phyloP scores from a whole-genome alignment of 1,140 invertebrate genomes.

The Nasonia giraulti region DNA sequence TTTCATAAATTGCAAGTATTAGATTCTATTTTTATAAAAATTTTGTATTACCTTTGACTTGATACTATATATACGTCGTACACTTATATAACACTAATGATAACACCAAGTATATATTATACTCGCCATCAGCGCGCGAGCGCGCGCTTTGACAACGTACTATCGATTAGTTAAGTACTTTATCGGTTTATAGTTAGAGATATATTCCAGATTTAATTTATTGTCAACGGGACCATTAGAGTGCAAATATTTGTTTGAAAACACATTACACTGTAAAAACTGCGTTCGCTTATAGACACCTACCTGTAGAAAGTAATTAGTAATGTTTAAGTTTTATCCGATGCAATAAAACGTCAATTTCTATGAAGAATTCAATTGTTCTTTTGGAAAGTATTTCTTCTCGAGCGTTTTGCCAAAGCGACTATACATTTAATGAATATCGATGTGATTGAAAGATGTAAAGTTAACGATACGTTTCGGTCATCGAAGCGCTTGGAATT shows the following conservation, averaged over 20 bases:
- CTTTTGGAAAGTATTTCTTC: background rate
- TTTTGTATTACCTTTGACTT: slow-evolving; percentile 16
- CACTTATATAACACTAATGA: background rate
- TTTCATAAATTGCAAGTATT: slow-evolving; percentile 14
- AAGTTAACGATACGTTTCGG: background rate
- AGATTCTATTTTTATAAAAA: slow-evolving; percentile 16
- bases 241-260: slow-evolving; percentile 48
- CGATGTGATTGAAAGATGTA: background rate
- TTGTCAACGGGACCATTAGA: slow-evolving; percentile 47
- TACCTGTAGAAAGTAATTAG: background rate
- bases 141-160: background rate
- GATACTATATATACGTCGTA: background rate
- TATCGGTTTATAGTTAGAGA: too few species aligned
- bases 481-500: background rate
- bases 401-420: background rate
- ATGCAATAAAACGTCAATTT: background rate
- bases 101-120: background rate
- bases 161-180: background rate
- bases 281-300: background rate
- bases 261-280: background rate
- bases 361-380: background rate
- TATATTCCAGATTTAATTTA: slow-evolving; percentile 19
- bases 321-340: background rate
- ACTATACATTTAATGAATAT: slow-evolving; percentile 19
- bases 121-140: background rate